Base-by-base conservation (phyloP, 2,888 invertebrate species). In the Epinotia nisella region DNA sequence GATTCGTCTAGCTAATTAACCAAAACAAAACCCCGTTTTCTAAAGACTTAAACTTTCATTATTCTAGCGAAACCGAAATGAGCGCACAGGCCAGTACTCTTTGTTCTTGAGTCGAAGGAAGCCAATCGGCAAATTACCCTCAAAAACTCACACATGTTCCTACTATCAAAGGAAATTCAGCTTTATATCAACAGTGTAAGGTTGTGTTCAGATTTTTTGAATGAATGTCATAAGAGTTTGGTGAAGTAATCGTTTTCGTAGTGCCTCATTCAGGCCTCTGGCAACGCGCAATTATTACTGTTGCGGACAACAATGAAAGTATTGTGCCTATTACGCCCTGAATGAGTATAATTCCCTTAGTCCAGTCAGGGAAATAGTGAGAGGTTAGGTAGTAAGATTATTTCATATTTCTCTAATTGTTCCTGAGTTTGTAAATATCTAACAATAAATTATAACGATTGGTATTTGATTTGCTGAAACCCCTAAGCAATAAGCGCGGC, bases 81-180 rank as follows among this genome's bases (percentile, higher is more conserved):
- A 66, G 55, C 53, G 51, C 60, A 55, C 53, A 59, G 60, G 71
- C 66, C 71, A 71, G 71, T 71, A 41, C 64, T 51, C 58, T 65
- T 71, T 71, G 66, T 66, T 71, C 66, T 66, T 67, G 71, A 67
- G 71, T 67, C 60, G 66, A 71, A 71, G 71, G 71, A 71, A 71
- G 71, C 71, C 71, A 71, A 71, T 71, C 55, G 55, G 11, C 56
- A n/a, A 24, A 24, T 5, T 21, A n/a, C 19, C n/a, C 10, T 24
- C 35, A 5, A 10, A 56, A 56, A 9, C 19, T n/a, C 41, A 10
- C 15, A n/a, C 21, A 10, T 11, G 35, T 35, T 35, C 4, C 5
- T 2, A 11, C 10, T 24, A 10, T n/a, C 3, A 0, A 15, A n/a
- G 19, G 4, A 24, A 41, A 10, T 66, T n/a, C 0, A 21, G 2